These are phyloP conservation scores for Charaxes varanes DNA, from an alignment of 1,140 invertebrate genomes.

Conservation along the genomic window DNA sequence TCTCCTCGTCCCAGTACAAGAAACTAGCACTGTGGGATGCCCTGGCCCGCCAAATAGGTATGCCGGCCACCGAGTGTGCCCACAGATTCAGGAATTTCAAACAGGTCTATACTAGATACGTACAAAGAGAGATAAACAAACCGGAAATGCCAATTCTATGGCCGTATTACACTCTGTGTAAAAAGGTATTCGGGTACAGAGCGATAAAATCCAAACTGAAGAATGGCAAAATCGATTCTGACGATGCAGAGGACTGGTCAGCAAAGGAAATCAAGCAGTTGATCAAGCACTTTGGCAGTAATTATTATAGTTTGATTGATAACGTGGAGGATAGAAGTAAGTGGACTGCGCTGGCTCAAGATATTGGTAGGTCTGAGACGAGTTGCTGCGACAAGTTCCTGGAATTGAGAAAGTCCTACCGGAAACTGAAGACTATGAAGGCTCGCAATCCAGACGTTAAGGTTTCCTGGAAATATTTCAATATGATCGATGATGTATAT, in stretches of 20 bases:
- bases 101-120: slow-evolving; percentile 51
- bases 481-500: slow-evolving; percentile 52
- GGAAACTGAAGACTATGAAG: slow-evolving; percentile 55
- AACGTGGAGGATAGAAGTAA: slow-evolving; percentile 29
- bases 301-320: slow-evolving; percentile 32
- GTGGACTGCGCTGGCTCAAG: slow-evolving; percentile 32
- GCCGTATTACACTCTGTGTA: slow-evolving; percentile 60
- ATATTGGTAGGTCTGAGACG: slow-evolving; percentile 32
- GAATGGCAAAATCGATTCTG: slow-evolving; percentile 38
- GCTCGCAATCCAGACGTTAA: slow-evolving; percentile 45
- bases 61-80: slow-evolving; percentile 46
- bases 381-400: slow-evolving; percentile 50
- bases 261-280: slow-evolving; percentile 51
- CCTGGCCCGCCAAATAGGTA: slow-evolving; percentile 40
- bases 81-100: slow-evolving; percentile 59
- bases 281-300: slow-evolving; percentile 38
- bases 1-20: slow-evolving; percentile 37
- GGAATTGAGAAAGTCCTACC: slow-evolving; percentile 57
- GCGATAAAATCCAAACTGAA: slow-evolving; percentile 52
- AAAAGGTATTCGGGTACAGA: slow-evolving; percentile 63
- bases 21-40: slow-evolving; percentile 49
- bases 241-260: slow-evolving; percentile 53
- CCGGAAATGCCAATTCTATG: slow-evolving; percentile 59
- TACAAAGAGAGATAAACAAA: slow-evolving; percentile 57
- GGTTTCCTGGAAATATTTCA: slow-evolving; percentile 60